Evolutionary conservation across 2,888 invertebrate species (phyloP).

Genomic region (Venusia cambrica): DNA sequence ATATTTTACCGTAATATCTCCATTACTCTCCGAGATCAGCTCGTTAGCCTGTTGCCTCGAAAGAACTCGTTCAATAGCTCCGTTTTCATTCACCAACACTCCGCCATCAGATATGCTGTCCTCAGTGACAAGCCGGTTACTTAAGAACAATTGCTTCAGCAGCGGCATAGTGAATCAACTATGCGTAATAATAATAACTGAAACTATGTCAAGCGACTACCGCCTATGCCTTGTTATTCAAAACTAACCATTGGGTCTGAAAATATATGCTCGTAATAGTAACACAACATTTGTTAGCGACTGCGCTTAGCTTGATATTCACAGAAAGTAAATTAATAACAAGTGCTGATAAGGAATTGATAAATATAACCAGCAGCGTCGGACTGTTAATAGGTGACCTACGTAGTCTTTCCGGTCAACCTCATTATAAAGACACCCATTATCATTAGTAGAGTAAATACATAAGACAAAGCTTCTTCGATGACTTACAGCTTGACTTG

Average conservation of each 20-base stretch:
- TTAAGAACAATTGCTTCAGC: slow-evolving; percentile 64
- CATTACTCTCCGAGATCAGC: slow-evolving; percentile 63
- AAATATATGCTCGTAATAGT: slow-evolving; percentile 22
- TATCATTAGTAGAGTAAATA: no score
- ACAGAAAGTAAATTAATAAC: slow-evolving; percentile 35
- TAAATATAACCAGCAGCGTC: slow-evolving; percentile 12
- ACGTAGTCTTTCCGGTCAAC: no score
- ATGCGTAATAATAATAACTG: slow-evolving; percentile 12
- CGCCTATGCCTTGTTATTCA: slow-evolving; percentile 30
- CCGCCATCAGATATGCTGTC: slow-evolving; percentile 79
- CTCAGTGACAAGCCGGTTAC: slow-evolving; percentile 75
- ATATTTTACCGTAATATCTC: slow-evolving; percentile 74
- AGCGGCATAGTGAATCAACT: slow-evolving; percentile 40
- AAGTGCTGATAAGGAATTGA: slow-evolving; percentile 21
- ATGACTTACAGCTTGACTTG: no score
- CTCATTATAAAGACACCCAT: no score
- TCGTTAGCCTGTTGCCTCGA: slow-evolving; percentile 66
- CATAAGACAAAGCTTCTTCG: no score
- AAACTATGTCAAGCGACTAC: slow-evolving; percentile 34
- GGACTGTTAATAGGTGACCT: slow-evolving; percentile 13
- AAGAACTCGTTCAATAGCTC: slow-evolving; percentile 79
- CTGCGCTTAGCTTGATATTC: slow-evolving; percentile 17
- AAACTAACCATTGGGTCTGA: slow-evolving; percentile 37
- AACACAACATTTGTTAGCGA: slow-evolving; percentile 23
- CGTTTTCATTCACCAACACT: slow-evolving; percentile 80